phyloP scores from a whole-genome alignment of 2,888 invertebrate species.

The Cantharis lateralis region DNA sequence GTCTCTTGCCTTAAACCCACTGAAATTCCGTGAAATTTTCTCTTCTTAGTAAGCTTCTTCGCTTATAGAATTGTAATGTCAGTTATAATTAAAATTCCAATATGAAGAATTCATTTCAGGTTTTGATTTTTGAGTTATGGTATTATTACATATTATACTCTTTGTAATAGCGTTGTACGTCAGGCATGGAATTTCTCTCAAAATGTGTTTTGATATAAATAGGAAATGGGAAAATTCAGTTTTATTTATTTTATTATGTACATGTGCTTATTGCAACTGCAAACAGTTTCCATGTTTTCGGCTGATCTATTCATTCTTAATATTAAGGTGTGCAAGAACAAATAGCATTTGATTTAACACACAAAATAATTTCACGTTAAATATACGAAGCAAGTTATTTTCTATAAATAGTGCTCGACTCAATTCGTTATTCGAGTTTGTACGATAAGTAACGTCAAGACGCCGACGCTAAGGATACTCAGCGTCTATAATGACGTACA shows the following conservation, averaged over 20 bases:
- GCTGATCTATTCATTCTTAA: not conserved
- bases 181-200: not conserved
- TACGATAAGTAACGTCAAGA: constrained; percentile 2
- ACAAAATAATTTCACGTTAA: not conserved
- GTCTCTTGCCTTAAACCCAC: no score
- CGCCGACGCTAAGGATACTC: constrained; percentile 44
- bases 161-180: not conserved
- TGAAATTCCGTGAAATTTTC: no score
- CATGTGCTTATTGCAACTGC: not conserved
- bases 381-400: not conserved
- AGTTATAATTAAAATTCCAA: no score
- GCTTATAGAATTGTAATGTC: no score
- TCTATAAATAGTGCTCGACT: not conserved
- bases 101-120: no score
- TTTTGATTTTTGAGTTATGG: not conserved
- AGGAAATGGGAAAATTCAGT: not conserved
- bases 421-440: not conserved
- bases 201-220: not conserved
- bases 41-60: no score
- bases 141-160: not conserved
- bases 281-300: not conserved
- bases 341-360: not conserved
- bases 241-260: not conserved
- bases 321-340: not conserved
- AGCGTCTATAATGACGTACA: constrained; percentile 41